phyloP scores from a whole-genome alignment of 2,113 vertebrate genomes.

The Ahaetulla prasina region DNA sequence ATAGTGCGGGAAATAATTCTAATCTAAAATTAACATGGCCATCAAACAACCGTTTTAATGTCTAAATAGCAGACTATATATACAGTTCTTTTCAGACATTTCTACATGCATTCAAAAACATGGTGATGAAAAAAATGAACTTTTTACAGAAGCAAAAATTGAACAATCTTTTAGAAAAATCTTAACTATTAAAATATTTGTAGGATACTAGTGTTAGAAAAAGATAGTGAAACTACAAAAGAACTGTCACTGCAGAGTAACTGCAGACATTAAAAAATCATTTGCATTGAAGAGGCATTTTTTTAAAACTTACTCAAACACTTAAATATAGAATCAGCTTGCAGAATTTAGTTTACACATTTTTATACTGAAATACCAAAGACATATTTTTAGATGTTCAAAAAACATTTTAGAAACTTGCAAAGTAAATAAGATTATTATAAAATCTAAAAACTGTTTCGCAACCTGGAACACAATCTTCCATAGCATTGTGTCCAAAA shows the following conservation, averaged over 20 bases:
- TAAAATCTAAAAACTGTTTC: constrained; percentile 53
- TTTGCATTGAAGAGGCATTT: constrained; percentile 45
- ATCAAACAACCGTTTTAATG: constrained; percentile 25
- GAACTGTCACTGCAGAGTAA: constrained; percentile 55
- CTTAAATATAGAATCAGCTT: constrained; percentile 16
- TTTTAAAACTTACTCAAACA: constrained; percentile 55
- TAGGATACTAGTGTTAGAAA: constrained; percentile 59
- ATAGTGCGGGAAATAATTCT: constrained; percentile 31
- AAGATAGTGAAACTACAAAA: constrained; percentile 55
- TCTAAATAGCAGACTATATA: constrained; percentile 46
- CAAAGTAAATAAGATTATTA: constrained; percentile 28
- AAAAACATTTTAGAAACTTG: constrained; percentile 18
- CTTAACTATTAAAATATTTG: constrained; percentile 41
- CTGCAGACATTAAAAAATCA: constrained; percentile 49
- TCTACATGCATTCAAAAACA: constrained; percentile 50
- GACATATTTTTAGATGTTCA: constrained; percentile 8
- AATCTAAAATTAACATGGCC: constrained; percentile 28
- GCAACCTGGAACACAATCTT: constrained; percentile 20
- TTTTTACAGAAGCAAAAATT: constrained; percentile 45
- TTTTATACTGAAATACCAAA: background rate
- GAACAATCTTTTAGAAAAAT: constrained; percentile 45
- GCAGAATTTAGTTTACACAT: constrained; percentile 18
- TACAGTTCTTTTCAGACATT: constrained; percentile 49
- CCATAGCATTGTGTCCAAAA: constrained; percentile 4
- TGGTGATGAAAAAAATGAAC: constrained; percentile 54